Base-by-base conservation (phyloP, 2,797 vertebrate genomes). In the Sus cebifrons region DNA sequence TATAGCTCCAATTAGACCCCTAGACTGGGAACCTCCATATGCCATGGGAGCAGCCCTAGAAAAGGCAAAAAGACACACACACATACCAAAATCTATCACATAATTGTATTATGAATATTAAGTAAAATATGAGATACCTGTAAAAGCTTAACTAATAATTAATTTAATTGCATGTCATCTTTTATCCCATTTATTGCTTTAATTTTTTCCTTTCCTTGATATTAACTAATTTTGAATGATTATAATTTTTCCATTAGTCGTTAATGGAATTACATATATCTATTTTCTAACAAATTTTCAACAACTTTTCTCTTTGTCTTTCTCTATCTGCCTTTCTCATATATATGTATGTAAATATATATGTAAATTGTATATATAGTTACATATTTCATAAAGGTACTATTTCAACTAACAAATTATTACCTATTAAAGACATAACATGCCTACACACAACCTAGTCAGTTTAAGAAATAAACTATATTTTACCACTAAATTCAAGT, bases 301-400 rank as follows among this genome's bases (percentile, higher is more conserved):
- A 32, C 32, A 32, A 32, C 32, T 74, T 78, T 18, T 52, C 40
- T 78, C 16, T 75, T 23, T n/a, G 49, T 79, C n/a, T 81, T 16
- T 67, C 29, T 56, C 40, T 40, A 15, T 82, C 32, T 88, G 15
- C 32, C 20, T 73, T 49, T 75, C 77, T 56, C 21, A 52, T 14
- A 10, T 83, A 83, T 25, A 44, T 44, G 9, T 64, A 64, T 56
- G 16, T 56, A 56, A 14, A 56, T 56, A 56, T 27, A 64, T 64
- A 64, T 12, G 15, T 58, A 58, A 44, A 44, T 5, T 44, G 44
- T 44, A 44, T 44, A 9, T 44, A 86, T n/a, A 6, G 3, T 74
- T 83, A 58, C 10, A 54, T 29, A 94, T 67, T 64, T 91, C 73
- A 93, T 15, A 92, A 92, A 94, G 77, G 12, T 94, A 84, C 2